Conservation (phyloP, 2,888 invertebrate genomes). For the Empis stercorea region DNA sequence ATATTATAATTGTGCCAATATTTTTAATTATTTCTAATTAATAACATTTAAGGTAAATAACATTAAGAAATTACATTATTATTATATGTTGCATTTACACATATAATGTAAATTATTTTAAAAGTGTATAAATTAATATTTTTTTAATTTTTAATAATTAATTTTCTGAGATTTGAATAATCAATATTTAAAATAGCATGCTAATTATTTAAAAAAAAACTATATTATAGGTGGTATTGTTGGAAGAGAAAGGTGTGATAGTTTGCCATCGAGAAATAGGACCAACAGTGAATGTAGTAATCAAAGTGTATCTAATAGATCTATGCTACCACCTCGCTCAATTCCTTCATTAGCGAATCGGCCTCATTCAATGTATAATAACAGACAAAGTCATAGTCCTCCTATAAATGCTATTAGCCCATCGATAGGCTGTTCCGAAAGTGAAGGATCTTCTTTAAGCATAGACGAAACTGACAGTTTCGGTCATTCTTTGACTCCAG, state of each 20-base stretch:
- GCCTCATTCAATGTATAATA: conserved; percentile 34
- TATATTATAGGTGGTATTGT: conserved; percentile 14
- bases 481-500: conserved; percentile 44
- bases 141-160: no score
- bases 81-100: no score
- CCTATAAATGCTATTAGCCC: conserved; percentile 44
- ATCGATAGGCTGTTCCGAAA: conserved; percentile 50
- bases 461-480: conserved; percentile 48
- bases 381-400: conserved; percentile 31
- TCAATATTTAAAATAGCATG: no score
- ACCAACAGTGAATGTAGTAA: conserved; percentile 47
- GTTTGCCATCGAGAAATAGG: conserved; percentile 61
- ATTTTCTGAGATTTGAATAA: no score
- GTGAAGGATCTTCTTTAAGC: conserved; percentile 54
- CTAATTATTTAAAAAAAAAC: no score
- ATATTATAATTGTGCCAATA: no score
- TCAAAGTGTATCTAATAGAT: conserved; percentile 25
- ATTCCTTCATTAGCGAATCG: conserved; percentile 35
- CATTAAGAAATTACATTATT: no score
- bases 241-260: conserved; percentile 65
- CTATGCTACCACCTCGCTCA: conserved; percentile 34
- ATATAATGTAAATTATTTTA: no score
- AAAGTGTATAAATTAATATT: no score
- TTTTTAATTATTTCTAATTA: no score
- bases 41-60: no score